phyloP scores from a whole-genome alignment of 2,113 vertebrate genomes.

The Tragelaphus imberbis region DNA sequence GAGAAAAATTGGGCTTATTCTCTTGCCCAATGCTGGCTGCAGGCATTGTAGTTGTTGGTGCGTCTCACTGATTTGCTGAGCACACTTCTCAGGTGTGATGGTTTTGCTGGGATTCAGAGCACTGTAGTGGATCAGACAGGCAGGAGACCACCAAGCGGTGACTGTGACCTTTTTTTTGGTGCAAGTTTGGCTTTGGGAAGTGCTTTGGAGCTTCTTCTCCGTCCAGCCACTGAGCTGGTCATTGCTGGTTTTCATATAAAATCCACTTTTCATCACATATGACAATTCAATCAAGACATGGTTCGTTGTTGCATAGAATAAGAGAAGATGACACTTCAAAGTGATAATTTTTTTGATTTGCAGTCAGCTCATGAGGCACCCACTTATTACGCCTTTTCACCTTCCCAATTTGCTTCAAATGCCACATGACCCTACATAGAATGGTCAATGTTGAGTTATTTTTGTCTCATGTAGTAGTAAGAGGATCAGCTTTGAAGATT shows the following conservation, averaged over 20 bases:
- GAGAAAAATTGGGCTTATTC: background rate
- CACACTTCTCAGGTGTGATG: background rate
- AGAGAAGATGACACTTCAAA: background rate
- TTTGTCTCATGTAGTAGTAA: background rate
- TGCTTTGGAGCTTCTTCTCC: background rate
- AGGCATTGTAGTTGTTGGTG: background rate
- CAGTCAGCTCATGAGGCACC: background rate
- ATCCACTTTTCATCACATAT: background rate
- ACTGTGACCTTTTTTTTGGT: background rate
- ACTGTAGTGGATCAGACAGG: background rate
- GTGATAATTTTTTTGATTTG: background rate
- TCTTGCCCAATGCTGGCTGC: background rate
- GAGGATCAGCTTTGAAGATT: background rate
- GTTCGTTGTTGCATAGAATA: background rate
- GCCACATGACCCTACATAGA: background rate
- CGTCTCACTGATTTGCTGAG: background rate
- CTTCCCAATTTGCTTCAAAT: background rate
- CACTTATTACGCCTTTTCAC: background rate
- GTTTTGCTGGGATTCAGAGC: background rate
- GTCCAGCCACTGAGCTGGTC: background rate
- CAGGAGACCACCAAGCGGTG: background rate
- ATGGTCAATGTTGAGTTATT: background rate
- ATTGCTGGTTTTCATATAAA: background rate
- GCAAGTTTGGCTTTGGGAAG: background rate
- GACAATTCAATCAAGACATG: background rate